These are phyloP conservation scores for Conistra vaccinii DNA, from an alignment of 2,888 invertebrate genomes.

Conservation along the genomic window DNA sequence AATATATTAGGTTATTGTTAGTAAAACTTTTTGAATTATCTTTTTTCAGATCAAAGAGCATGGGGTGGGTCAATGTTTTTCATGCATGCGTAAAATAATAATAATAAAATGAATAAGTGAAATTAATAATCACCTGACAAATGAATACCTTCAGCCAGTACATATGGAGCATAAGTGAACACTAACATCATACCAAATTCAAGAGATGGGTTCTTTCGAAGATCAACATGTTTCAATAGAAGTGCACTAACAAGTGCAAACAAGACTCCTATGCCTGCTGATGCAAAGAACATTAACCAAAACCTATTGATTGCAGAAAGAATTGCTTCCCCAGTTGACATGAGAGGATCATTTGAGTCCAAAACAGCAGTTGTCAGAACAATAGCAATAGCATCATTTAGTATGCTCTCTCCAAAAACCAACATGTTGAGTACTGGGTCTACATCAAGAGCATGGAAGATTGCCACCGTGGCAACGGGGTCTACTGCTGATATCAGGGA, in stretches of 20 bases:
- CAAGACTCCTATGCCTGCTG: slow-evolving; percentile 98
- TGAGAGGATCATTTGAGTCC: slow-evolving; percentile 91
- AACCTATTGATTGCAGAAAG: slow-evolving; percentile 97
- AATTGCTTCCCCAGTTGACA: slow-evolving; percentile 95
- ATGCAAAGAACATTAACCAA: slow-evolving; percentile 99
- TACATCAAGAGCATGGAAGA: slow-evolving; percentile 99
- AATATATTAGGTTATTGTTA: not conserved
- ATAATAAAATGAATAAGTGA: not conserved
- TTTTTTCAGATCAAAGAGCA: not conserved
- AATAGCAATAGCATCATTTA: slow-evolving; percentile 99
- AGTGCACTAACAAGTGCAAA: slow-evolving; percentile 98
- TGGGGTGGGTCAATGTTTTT: not conserved
- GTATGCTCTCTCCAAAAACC: slow-evolving; percentile 98
- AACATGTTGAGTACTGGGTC: slow-evolving; percentile 99
- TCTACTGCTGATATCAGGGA: slow-evolving; percentile 99
- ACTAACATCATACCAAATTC: slow-evolving; percentile 99
- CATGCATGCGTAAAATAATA: not conserved
- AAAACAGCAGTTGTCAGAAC: slow-evolving; percentile 97
- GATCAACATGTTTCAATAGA: slow-evolving; percentile 98
- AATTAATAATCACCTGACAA: slow-evolving; percentile 93
- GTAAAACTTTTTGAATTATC: not conserved
- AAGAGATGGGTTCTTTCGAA: slow-evolving; percentile 98
- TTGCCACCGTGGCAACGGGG: slow-evolving; percentile 99
- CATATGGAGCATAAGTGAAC: slow-evolving; percentile 99
- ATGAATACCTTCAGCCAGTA: slow-evolving; percentile 98